Base-by-base conservation (phyloP, 2,113 vertebrate species). In the Semicossyphus pulcher region DNA sequence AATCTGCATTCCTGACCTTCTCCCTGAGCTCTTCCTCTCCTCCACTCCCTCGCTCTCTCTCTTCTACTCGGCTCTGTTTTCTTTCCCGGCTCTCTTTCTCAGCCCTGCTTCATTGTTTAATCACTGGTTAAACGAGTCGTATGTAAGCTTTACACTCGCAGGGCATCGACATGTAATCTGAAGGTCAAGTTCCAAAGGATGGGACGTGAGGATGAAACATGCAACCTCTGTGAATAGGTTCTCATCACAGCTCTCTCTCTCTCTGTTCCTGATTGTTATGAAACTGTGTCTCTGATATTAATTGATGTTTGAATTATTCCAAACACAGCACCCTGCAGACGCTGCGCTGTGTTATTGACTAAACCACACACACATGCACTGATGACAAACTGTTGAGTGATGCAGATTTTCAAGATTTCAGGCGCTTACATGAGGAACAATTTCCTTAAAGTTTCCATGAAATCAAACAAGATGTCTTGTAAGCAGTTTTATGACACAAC, bases 241-340 rank as follows among this genome's bases (percentile, higher is more conserved):
- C n/a, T n/a, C n/a, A n/a, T n/a, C n/a, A n/a, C n/a, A n/a, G n/a
- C n/a, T n/a, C 18, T 57, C 15, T n/a, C 7, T 20, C n/a, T 26
- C 23, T 48, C 15, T 28, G 9, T 18, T 7, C 14, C 45, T 26
- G 28, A 56, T 41, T 78, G 62, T 81, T 83, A 51, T 82, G 53
- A 76, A 78, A 53, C 45, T 10, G 29, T 42, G 69, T 82, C 57
- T 44, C 58, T 53, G 56, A 57, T 76, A 83, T 84, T 72, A 69
- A 76, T 80, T 12, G 48, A 57, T 80, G 84, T 88, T 86, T 88
- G 60, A 39, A 44, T 72, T 49, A 41, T 31, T 49, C 69, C 29
- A 65, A 82, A 74, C 66, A 72, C 59, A 56, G 44, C 71, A 65
- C 80, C 39, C 71, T 81, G 78, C 78, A 56, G 63, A 64, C 5